Evolutionary conservation across 1,140 invertebrate species (phyloP).

Genomic region (Polypedilum vanderplanki): DNA sequence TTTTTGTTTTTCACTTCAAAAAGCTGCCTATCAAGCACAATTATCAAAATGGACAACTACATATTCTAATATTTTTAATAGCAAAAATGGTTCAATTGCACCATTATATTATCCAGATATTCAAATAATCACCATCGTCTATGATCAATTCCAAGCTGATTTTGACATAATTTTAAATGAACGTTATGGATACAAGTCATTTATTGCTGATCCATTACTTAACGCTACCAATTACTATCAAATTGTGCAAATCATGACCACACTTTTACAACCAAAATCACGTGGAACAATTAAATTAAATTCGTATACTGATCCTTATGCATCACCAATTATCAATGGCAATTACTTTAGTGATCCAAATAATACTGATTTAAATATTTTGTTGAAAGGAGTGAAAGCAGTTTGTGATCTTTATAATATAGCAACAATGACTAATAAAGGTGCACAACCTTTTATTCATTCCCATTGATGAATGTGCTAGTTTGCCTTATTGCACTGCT

Average conservation of each 20-base stretch:
- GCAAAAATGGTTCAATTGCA: no score
- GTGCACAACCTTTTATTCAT: background rate
- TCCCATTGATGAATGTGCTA: background rate
- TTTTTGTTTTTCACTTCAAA: no score
- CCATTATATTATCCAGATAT: no score
- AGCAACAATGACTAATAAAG: background rate
- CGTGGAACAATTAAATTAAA: constrained; percentile 47
- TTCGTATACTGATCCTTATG: constrained; percentile 50
- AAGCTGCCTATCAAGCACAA: no score
- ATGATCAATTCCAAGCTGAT: no score
- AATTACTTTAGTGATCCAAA: constrained; percentile 52
- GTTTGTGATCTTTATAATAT: background rate
- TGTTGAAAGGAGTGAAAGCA: constrained; percentile 17
- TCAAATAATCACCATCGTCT: no score
- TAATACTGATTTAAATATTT: constrained; percentile 45
- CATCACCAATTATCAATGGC: constrained; percentile 60
- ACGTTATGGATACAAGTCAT: constrained; percentile 37
- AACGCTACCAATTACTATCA: constrained; percentile 36
- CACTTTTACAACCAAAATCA: constrained; percentile 44
- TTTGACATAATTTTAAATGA: constrained; percentile 21
- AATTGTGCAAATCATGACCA: constrained; percentile 37
- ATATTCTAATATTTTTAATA: no score
- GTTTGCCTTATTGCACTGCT: background rate
- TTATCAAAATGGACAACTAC: no score
- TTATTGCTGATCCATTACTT: constrained; percentile 37